Percentiles rank a stretch among this genome's conserved stretches.
phyloP scores from a whole-genome alignment of 2,113 vertebrate species.

The Stegostoma tigrinum region DNA sequence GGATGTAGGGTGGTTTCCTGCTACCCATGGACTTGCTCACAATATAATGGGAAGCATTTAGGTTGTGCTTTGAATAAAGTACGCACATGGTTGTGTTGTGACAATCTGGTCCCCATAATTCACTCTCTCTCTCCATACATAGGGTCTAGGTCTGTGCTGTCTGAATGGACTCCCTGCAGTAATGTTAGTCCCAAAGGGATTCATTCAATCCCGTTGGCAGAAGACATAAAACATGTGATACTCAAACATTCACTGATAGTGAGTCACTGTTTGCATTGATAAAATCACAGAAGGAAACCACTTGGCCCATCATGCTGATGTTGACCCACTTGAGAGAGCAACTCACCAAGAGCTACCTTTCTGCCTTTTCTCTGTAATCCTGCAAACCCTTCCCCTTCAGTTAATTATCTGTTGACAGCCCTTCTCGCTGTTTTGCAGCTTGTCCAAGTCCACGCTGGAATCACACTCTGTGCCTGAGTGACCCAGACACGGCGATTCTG shows the following conservation, averaged over 20 bases:
- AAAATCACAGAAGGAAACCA: too few relatives aligned
- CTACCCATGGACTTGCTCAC: not conserved
- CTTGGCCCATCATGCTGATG: too few relatives aligned
- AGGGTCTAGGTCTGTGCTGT: not conserved
- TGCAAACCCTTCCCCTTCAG: too few relatives aligned
- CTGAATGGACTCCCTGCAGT: not conserved
- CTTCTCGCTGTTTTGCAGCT: constrained; percentile 43
- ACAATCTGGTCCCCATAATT: not conserved
- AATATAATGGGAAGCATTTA: not conserved
- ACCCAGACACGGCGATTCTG: constrained; percentile 67
- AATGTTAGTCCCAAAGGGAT: too few relatives aligned
- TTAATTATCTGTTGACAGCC: too few relatives aligned
- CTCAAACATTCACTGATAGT: too few relatives aligned
- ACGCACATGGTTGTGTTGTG: not conserved
- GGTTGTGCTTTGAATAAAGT: not conserved
- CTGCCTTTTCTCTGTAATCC: too few relatives aligned
- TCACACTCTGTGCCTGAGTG: constrained; percentile 74
- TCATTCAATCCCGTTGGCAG: too few relatives aligned
- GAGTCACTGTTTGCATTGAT: too few relatives aligned
- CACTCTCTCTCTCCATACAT: not conserved
- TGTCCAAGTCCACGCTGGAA: constrained; percentile 68
- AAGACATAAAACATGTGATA: not conserved
- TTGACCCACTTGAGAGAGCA: too few relatives aligned
- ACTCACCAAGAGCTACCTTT: too few relatives aligned
- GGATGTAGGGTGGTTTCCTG: not conserved